These are phyloP conservation scores for Saccopteryx bilineata DNA, from an alignment of 2,113 vertebrate species.

Conservation along the genomic window DNA sequence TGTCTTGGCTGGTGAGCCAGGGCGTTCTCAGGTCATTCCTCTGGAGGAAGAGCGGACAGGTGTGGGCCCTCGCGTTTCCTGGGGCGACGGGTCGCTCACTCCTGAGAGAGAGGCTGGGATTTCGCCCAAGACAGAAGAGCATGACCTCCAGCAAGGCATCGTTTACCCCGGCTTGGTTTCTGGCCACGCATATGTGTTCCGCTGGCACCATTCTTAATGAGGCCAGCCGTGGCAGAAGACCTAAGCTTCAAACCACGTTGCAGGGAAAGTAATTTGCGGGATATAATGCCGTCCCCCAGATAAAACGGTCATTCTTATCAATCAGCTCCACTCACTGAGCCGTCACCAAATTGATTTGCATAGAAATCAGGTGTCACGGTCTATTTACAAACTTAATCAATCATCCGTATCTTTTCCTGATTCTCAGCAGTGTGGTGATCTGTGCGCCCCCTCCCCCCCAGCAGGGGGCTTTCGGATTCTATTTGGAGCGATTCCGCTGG, in stretches of 20 bases:
- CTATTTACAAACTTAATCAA: background rate
- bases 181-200: rapidly evolving
- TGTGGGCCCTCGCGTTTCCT: rapidly evolving
- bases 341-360: background rate
- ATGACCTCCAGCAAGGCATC: background rate
- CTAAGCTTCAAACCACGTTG: background rate
- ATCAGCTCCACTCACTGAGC: background rate
- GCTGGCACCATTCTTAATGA: rapidly evolving
- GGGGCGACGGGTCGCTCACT: rapidly evolving
- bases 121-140: no score
- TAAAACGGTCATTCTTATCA: background rate
- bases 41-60: background rate
- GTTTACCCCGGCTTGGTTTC: background rate
- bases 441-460: no score
- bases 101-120: background rate
- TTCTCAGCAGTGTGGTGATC: background rate
- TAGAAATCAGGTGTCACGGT: background rate
- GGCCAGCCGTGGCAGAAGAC: background rate
- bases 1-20: background rate
- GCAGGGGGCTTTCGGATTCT: background rate
- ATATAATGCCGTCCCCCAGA: background rate
- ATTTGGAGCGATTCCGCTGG: background rate
- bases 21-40: background rate
- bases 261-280: background rate
- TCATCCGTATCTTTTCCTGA: background rate